Evolutionary conservation across 2,113 vertebrate genomes (phyloP).

Genomic region (Archocentrus centrarchus): DNA sequence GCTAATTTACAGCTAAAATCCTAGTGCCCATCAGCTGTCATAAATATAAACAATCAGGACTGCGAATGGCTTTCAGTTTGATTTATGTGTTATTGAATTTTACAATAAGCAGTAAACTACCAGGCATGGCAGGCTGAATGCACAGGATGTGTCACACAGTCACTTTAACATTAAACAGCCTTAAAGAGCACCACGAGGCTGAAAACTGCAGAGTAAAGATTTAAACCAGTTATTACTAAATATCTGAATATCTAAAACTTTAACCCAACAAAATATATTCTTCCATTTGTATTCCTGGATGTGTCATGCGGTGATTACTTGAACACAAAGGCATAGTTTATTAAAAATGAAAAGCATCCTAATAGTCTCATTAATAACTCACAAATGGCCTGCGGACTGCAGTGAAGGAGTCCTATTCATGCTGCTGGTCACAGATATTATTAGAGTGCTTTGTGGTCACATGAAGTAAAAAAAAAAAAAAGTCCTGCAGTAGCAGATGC

Average conservation of each 20-base stretch:
- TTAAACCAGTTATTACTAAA: neutral
- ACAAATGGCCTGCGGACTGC: neutral
- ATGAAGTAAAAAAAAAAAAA: constrained; percentile 4
- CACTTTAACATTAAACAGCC: neutral
- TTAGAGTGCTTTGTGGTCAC: constrained; percentile 6
- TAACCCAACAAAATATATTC: neutral
- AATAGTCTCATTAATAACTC: constrained; percentile 11
- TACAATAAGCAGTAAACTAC: neutral
- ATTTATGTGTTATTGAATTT: neutral
- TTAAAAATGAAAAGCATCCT: neutral
- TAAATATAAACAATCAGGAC: neutral
- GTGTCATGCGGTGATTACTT: neutral
- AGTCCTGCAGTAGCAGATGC: neutral
- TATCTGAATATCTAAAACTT: neutral
- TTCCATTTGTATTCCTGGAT: neutral
- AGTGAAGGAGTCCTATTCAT: neutral
- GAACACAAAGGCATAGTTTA: neutral
- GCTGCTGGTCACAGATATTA: constrained; percentile 7
- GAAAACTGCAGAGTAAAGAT: neutral
- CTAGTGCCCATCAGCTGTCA: neutral
- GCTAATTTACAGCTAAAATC: neutral
- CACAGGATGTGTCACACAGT: too few relatives aligned
- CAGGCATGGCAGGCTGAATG: neutral
- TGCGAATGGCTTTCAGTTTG: neutral
- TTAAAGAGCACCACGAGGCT: neutral